phyloP scores from a whole-genome alignment of 2,888 invertebrate species.

The Nymphalis c-album region DNA sequence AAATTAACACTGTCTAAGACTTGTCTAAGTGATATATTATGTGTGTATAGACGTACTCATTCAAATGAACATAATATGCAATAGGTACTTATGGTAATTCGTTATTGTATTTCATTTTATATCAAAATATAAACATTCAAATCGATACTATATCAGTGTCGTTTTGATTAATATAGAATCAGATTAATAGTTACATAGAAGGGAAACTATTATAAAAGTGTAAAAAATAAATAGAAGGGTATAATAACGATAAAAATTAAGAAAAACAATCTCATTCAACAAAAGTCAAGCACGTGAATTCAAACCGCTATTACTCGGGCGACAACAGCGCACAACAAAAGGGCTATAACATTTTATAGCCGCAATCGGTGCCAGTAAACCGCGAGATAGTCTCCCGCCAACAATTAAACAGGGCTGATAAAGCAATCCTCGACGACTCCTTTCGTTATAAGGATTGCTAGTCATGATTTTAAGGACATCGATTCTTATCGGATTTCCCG shows the following conservation, averaged over 20 bases:
- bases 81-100: too few species aligned
- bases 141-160: too few species aligned
- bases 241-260: slow-evolving; percentile 3
- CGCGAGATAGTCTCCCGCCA: slow-evolving; percentile 65
- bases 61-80: too few species aligned
- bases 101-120: too few species aligned
- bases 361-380: slow-evolving; percentile 63
- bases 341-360: slow-evolving; percentile 70
- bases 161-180: too few species aligned
- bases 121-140: too few species aligned
- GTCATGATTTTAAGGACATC: slow-evolving; percentile 9
- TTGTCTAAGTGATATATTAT: too few species aligned
- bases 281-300: neutral
- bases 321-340: slow-evolving; percentile 60
- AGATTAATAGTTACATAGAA: neutral
- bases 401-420: slow-evolving; percentile 72
- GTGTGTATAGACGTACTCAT: too few species aligned
- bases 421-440: slow-evolving; percentile 44
- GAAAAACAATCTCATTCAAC: neutral
- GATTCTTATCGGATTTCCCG: slow-evolving; percentile 1
- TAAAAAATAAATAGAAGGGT: neutral
- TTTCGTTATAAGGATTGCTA: slow-evolving; percentile 18
- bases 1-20: too few species aligned
- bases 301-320: slow-evolving; percentile 40
- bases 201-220: neutral